phyloP scores from a whole-genome alignment of 2,797 vertebrate genomes.

The Alauda arvensis region DNA sequence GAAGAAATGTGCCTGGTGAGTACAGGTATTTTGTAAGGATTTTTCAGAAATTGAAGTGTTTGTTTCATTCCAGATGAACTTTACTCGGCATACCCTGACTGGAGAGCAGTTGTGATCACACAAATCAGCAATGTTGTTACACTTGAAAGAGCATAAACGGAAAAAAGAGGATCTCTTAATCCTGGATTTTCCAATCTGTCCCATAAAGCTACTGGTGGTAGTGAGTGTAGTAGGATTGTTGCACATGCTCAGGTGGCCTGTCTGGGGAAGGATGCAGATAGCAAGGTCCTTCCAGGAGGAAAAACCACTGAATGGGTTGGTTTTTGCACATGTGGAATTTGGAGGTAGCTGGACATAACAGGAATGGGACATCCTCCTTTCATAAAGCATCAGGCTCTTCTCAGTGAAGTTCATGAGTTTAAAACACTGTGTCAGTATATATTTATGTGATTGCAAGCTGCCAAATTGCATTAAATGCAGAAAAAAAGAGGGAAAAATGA shows the following conservation, averaged over 20 bases:
- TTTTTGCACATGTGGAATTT: not conserved
- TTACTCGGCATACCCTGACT: accelerated
- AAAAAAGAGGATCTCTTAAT: not conserved
- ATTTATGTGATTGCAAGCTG: not conserved
- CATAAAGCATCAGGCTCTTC: not conserved
- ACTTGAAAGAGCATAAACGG: not conserved
- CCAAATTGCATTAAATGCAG: not conserved
- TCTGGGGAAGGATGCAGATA: not conserved
- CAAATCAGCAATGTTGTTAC: not conserved
- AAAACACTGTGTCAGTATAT: not conserved
- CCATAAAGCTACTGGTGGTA: not conserved
- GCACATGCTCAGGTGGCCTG: not conserved
- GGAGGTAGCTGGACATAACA: not conserved
- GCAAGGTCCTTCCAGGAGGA: not conserved
- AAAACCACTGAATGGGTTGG: not conserved
- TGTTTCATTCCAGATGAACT: not conserved
- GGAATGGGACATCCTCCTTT: not conserved
- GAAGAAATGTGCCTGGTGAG: constrained; percentile 14
- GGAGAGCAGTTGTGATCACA: not conserved
- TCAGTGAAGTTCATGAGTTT: not conserved
- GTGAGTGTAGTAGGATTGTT: not conserved
- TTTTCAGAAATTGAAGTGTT: not conserved
- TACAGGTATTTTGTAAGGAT: constrained; percentile 38
- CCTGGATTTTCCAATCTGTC: not conserved
- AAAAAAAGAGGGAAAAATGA: not conserved